Conservation (phyloP, 2,888 invertebrate genomes). For the Tinea pellionella region DNA sequence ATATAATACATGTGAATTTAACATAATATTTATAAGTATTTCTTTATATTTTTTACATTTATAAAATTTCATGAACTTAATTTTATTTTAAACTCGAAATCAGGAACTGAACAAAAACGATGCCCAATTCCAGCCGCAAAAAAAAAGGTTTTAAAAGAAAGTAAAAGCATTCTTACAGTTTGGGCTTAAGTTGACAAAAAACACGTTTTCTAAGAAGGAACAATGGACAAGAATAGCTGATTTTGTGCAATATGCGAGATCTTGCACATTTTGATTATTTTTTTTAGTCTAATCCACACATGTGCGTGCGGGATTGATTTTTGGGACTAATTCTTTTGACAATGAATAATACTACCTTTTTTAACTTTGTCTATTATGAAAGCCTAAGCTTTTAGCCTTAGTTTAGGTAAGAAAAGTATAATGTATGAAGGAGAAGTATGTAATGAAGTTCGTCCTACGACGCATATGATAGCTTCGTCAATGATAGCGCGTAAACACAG, state of each 20-base stretch:
- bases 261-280: neutral
- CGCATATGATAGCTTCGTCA: too few species aligned
- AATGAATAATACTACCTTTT: neutral
- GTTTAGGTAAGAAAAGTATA: too few species aligned
- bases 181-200: constrained; percentile 33
- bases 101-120: constrained; percentile 13
- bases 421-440: too few species aligned
- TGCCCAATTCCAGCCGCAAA: constrained; percentile 20
- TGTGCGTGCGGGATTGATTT: neutral
- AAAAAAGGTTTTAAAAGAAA: constrained; percentile 41
- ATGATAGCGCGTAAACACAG: too few species aligned
- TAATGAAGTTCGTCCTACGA: too few species aligned
- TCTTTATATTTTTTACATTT: too few species aligned
- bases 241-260: constrained; percentile 7
- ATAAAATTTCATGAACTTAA: too few species aligned
- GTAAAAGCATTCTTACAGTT: constrained; percentile 48
- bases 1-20: too few species aligned
- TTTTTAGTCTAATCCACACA: neutral
- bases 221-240: neutral
- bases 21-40: too few species aligned
- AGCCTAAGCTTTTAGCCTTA: too few species aligned
- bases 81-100: constrained; percentile 17
- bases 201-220: constrained; percentile 2
- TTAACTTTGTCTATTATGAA: neutral
- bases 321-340: neutral